Evolutionary conservation across 2,888 invertebrate genomes (phyloP).

Genomic region (Gibbula magus): DNA sequence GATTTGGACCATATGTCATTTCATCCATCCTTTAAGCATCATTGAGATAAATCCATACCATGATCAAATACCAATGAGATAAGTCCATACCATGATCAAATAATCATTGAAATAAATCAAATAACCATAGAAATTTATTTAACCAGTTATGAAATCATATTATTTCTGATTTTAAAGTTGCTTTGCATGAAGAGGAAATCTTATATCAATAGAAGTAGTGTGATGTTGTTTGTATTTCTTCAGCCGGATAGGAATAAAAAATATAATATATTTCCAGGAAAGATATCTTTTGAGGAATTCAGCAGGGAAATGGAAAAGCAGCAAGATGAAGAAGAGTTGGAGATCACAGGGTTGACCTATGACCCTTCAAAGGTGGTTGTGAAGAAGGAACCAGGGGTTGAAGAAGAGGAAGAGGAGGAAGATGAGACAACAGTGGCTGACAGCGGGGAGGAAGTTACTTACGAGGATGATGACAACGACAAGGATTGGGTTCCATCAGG

Average conservation of each 20-base stretch:
- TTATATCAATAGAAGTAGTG: not conserved
- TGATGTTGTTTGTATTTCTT: not conserved
- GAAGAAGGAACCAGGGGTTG: slow-evolving; percentile 19
- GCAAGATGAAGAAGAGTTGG: slow-evolving; percentile 3
- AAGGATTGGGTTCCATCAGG: slow-evolving; percentile 25
- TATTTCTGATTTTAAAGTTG: too few relatives aligned
- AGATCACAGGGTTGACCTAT: slow-evolving; percentile 7
- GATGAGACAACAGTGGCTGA: slow-evolving; percentile 22
- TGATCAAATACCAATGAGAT: too few relatives aligned
- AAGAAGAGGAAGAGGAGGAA: slow-evolving; percentile 23
- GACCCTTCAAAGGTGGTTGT: slow-evolving; percentile 25
- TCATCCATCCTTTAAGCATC: too few relatives aligned
- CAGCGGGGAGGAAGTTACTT: slow-evolving; percentile 17
- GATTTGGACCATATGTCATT: too few relatives aligned
- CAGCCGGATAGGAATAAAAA: too few relatives aligned
- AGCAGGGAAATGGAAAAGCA: slow-evolving; percentile 55
- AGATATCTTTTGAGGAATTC: slow-evolving; percentile 55
- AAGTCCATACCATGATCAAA: too few relatives aligned
- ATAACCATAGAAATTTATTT: too few relatives aligned
- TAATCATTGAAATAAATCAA: too few relatives aligned
- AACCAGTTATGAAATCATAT: too few relatives aligned
- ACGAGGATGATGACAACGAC: slow-evolving; percentile 29
- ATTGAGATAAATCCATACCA: too few relatives aligned
- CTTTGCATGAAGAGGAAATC: too few relatives aligned
- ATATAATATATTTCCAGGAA: slow-evolving; percentile 41